phyloP scores from a whole-genome alignment of 2,113 vertebrate genomes.

The Sebastes schlegelii region DNA sequence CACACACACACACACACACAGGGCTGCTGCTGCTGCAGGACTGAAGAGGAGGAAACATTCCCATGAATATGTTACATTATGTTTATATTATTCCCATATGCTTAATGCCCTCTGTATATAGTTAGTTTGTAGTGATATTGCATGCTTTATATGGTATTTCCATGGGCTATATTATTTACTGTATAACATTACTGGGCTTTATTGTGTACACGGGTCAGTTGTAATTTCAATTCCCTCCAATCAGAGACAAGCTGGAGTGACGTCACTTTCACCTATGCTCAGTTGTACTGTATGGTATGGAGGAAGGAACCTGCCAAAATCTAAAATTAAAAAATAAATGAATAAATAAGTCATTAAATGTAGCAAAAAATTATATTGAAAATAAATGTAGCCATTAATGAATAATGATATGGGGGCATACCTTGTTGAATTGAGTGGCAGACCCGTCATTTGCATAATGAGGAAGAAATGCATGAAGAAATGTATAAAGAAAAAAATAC shows the following conservation, averaged over 20 bases:
- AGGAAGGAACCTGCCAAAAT: too few species aligned
- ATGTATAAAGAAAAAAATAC: too few species aligned
- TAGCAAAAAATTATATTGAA: too few species aligned
- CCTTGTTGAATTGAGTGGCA: too few species aligned
- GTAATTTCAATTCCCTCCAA: constrained; percentile 25
- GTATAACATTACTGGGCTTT: neutral
- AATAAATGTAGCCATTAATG: too few species aligned
- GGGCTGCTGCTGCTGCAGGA: neutral
- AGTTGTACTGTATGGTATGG: too few species aligned
- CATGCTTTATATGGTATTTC: neutral
- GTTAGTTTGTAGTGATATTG: neutral
- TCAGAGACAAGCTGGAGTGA: constrained; percentile 20
- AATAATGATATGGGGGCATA: too few species aligned
- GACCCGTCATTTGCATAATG: too few species aligned
- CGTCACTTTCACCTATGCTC: constrained; percentile 6
- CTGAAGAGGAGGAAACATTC: neutral
- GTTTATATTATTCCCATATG: neutral
- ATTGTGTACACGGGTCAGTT: neutral
- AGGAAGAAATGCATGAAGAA: too few species aligned
- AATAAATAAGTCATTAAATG: too few species aligned
- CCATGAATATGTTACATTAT: neutral
- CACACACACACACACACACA: neutral
- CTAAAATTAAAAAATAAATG: too few species aligned
- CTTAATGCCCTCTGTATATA: neutral
- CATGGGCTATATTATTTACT: too few species aligned